A percentile compares a stretch with the other conserved stretches of the same genome.
These are phyloP conservation scores for Frieseomelitta varia DNA, from an alignment of 1,140 invertebrate genomes.

Conservation along the genomic window DNA sequence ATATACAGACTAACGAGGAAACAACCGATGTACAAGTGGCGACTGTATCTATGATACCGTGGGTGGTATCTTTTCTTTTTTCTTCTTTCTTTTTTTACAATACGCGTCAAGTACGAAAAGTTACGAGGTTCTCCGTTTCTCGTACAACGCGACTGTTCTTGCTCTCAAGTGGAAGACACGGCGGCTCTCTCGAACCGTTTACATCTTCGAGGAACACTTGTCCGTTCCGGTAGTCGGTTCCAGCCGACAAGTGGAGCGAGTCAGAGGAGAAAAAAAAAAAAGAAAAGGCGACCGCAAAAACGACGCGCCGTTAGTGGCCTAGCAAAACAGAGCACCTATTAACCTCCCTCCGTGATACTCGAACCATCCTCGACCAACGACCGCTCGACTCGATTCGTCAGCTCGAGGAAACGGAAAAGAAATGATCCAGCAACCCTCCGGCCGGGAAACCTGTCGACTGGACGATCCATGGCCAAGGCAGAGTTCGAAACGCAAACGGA, in stretches of 20 bases:
- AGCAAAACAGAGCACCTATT: neutral
- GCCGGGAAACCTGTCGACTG: neutral
- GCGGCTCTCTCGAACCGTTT: neutral
- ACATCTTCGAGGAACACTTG: conserved; percentile 2
- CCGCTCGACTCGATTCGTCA: neutral
- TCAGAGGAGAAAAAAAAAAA: too few relatives aligned
- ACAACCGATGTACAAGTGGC: neutral
- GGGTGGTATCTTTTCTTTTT: neutral
- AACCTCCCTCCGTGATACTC: neutral
- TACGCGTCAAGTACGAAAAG: neutral
- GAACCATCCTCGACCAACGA: neutral
- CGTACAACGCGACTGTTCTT: neutral
- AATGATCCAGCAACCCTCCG: neutral
- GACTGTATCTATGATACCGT: too few relatives aligned
- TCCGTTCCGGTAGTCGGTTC: neutral
- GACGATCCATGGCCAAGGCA: neutral
- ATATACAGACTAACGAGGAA: too few relatives aligned
- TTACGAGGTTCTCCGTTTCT: neutral
- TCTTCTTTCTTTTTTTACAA: neutral
- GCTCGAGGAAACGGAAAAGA: neutral
- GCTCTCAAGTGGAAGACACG: neutral
- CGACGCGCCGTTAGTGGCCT: neutral
- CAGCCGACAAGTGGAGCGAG: neutral
- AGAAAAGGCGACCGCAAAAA: neutral
- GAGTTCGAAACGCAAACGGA: neutral